Percentiles rank a stretch among this genome's conserved stretches.
Conservation (phyloP, 2,113 vertebrate species). For the Emydocephalus ijimae region DNA sequence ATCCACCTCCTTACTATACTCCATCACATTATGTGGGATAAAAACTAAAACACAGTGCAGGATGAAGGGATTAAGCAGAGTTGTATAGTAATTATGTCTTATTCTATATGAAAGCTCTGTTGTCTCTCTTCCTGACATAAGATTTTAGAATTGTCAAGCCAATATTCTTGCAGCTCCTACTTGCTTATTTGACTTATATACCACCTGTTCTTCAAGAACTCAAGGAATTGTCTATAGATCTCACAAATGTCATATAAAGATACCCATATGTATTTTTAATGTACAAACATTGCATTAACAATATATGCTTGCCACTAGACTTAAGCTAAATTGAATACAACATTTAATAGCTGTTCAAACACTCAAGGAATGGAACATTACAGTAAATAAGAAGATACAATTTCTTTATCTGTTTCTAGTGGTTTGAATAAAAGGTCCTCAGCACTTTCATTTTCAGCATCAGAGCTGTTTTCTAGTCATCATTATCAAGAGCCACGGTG, state of each 20-base stretch:
- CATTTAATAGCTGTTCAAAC: neutral
- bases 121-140: neutral
- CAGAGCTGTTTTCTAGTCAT: conserved; percentile 34
- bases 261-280: neutral
- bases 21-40: neutral
- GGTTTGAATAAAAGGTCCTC: conserved; percentile 23
- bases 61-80: neutral
- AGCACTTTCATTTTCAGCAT: conserved; percentile 32
- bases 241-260: neutral
- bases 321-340: neutral
- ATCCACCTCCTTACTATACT: neutral
- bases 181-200: neutral
- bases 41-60: neutral
- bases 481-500: neutral
- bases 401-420: neutral
- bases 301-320: neutral
- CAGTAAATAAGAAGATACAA: neutral
- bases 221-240: neutral
- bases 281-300: neutral
- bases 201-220: neutral
- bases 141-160: neutral
- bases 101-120: neutral
- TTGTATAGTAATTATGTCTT: neutral
- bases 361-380: neutral
- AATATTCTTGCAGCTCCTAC: neutral